Evolutionary conservation across 1,140 invertebrate species (phyloP).

Genomic region (Diabrotica virgifera): DNA sequence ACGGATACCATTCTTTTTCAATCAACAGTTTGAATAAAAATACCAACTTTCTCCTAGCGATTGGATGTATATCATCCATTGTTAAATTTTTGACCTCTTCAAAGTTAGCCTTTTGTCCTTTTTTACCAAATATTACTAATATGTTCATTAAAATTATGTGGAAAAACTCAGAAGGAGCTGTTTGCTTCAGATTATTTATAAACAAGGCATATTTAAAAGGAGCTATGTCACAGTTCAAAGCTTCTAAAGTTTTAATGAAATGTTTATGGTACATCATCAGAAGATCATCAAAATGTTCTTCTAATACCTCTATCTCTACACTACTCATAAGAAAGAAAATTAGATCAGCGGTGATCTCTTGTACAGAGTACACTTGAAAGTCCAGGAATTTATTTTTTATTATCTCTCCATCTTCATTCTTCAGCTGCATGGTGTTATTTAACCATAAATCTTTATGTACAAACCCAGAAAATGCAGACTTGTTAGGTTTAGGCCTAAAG

Average conservation of each 20-base stretch:
- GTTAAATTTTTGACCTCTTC: no score
- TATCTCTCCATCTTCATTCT: neutral
- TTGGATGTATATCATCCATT: no score
- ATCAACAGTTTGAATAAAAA: no score
- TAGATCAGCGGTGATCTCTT: slow-evolving; percentile 54
- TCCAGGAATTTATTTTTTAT: slow-evolving; percentile 54
- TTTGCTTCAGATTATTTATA: slow-evolving; percentile 9
- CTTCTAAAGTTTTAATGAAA: slow-evolving; percentile 44
- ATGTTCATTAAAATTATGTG: no score
- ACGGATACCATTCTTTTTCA: no score
- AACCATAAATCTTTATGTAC: slow-evolving; percentile 59
- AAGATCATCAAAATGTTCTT: slow-evolving; percentile 48
- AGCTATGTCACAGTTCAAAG: slow-evolving; percentile 27
- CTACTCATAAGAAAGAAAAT: slow-evolving; percentile 57
- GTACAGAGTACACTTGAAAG: slow-evolving; percentile 57
- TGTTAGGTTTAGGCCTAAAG: neutral
- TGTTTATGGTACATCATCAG: slow-evolving; percentile 52
- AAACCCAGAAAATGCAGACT: slow-evolving; percentile 50
- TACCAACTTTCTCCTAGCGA: no score
- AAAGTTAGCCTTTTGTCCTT: no score
- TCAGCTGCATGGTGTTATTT: slow-evolving; percentile 55
- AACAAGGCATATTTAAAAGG: slow-evolving; percentile 30
- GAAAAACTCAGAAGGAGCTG: no score
- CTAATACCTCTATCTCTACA: slow-evolving; percentile 45
- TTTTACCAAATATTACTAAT: no score